These are phyloP conservation scores for Xanthia icteritia DNA, from an alignment of 2,888 invertebrate genomes.

Conservation along the genomic window DNA sequence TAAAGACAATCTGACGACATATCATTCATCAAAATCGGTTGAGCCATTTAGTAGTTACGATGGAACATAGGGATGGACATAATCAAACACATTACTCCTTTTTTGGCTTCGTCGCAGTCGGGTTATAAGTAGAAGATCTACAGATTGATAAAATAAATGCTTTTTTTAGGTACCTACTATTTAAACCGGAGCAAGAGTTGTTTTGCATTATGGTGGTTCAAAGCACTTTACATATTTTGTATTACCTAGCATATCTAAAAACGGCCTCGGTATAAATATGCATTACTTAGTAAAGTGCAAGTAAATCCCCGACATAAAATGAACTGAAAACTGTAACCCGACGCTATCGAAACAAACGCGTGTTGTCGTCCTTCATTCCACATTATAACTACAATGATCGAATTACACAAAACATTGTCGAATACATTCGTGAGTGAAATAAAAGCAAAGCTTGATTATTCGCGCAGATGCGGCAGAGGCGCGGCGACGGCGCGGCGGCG, in stretches of 20 bases:
- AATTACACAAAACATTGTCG: conserved; percentile 57
- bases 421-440: conserved; percentile 53
- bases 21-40: too few species aligned
- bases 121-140: not conserved
- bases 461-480: conserved; percentile 55
- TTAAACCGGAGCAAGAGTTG: conserved; percentile 1
- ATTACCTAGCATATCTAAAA: conserved; percentile 6
- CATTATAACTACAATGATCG: conserved; percentile 40
- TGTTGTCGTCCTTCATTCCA: conserved; percentile 44
- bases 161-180: conserved; percentile 20
- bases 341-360: conserved; percentile 47
- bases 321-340: conserved; percentile 32
- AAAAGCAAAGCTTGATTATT: conserved; percentile 68
- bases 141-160: not conserved
- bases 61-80: too few species aligned
- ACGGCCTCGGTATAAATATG: conserved; percentile 10
- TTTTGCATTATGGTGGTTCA: conserved; percentile 1
- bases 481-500: conserved; percentile 59
- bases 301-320: conserved; percentile 12
- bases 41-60: too few species aligned
- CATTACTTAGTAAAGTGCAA: conserved; percentile 24
- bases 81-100: too few species aligned
- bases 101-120: too few species aligned
- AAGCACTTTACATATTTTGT: conserved; percentile 16
- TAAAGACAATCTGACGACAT: too few species aligned